phyloP scores from a whole-genome alignment of 2,797 vertebrate genomes.

The Lepidocolaptes lacrymiger region DNA sequence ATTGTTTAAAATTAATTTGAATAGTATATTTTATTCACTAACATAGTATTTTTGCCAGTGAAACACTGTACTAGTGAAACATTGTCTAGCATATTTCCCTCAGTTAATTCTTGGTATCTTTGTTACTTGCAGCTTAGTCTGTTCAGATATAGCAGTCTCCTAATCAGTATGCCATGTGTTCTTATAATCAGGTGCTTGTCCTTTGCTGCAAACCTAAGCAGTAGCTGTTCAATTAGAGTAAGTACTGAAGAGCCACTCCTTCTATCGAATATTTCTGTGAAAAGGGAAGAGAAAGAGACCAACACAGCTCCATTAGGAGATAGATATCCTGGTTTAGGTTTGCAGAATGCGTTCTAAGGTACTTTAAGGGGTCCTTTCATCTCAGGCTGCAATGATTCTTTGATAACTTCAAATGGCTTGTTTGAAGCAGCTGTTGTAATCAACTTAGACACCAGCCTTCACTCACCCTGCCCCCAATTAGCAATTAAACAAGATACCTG shows the following conservation, averaged over 20 bases:
- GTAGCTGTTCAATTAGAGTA: slow-evolving; percentile 26
- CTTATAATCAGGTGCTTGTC: neutral
- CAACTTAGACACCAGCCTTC: slow-evolving; percentile 49
- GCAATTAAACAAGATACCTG: slow-evolving; percentile 51
- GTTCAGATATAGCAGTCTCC: neutral
- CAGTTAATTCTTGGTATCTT: neutral
- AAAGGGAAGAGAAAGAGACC: neutral
- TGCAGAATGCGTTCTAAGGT: neutral
- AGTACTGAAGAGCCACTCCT: neutral
- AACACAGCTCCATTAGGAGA: slow-evolving; percentile 2
- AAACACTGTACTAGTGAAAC: neutral
- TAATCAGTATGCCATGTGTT: neutral
- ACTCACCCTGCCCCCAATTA: slow-evolving; percentile 47
- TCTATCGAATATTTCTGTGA: neutral
- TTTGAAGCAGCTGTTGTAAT: slow-evolving; percentile 71
- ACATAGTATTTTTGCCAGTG: neutral
- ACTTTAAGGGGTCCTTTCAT: neutral
- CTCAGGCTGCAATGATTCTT: neutral
- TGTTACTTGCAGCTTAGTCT: neutral
- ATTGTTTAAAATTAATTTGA: neutral
- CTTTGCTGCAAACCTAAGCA: slow-evolving; percentile 10
- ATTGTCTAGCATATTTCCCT: neutral
- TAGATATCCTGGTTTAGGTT: neutral
- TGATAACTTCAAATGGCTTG: slow-evolving; percentile 52
- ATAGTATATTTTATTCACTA: neutral